These are phyloP conservation scores for Lithobates pipiens DNA, from an alignment of 2,797 vertebrate species.

Conservation along the genomic window DNA sequence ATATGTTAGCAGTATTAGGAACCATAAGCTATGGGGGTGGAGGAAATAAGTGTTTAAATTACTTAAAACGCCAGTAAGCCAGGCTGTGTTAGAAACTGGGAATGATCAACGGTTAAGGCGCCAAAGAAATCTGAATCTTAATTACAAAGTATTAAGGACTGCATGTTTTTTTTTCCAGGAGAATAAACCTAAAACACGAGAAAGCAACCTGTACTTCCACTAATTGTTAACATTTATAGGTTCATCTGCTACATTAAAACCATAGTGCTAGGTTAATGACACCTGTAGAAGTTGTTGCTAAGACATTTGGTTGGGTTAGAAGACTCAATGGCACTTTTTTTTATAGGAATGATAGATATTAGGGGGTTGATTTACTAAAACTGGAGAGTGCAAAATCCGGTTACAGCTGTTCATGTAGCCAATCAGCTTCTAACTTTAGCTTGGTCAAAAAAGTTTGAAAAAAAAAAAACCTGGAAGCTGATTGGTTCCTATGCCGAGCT, in stretches of 20 bases:
- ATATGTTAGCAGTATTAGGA: not conserved
- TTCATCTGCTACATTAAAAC: not conserved
- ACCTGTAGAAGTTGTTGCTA: no score
- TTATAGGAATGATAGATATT: no score
- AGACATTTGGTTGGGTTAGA: not conserved
- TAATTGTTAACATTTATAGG: not conserved
- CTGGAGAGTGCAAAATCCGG: no score
- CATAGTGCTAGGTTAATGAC: no score
- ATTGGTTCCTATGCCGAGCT: no score
- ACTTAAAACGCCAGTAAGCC: not conserved
- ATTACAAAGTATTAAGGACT: not conserved
- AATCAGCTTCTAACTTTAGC: no score
- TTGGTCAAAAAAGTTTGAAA: no score
- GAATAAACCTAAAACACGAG: not conserved
- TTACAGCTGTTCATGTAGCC: no score
- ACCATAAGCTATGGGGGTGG: not conserved
- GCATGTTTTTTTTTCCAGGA: not conserved
- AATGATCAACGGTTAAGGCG: slow-evolving; percentile 4
- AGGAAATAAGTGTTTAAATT: slow-evolving; percentile 11
- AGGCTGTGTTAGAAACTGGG: not conserved
- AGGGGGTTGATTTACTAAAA: no score
- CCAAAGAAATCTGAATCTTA: not conserved
- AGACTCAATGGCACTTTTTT: not conserved
- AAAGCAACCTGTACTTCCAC: not conserved
- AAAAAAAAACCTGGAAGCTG: no score